Evolutionary conservation across 2,797 vertebrate species (phyloP), one percentile per base, ranked within the genome.

Genomic region (Acrossocheilus fasciatus): DNA sequence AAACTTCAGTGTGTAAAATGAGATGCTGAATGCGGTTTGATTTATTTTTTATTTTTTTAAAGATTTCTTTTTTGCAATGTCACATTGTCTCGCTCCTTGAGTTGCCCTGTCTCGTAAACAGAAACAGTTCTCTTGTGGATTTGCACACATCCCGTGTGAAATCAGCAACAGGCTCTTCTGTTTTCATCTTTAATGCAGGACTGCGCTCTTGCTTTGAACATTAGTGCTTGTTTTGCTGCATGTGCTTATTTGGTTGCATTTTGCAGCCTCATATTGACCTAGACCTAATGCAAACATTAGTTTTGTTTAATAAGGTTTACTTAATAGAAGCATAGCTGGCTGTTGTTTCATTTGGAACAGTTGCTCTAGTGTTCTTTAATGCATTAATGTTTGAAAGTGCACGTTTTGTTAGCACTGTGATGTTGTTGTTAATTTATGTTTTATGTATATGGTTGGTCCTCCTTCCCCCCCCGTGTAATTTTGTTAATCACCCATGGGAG

Each of bases 111-210:
- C 75, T 64, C 14, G 59, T 59, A 79, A 86, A 68, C 69, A 66
- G 59, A 82, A 57, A 45, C 81, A 6, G 62, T 59, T 83, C 84
- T 82, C 75, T 47, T 43, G 64, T 54, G 77, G 36, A 36, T 85
- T 82, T 50, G 70, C 82, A 9, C 82, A 75, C 69, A 64, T 57
- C 36, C 86, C 83, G 84, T 36, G 76, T 41, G 41, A 76, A 52
- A 84, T 91, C 93, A 95, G 94, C 95, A 96, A 96, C 95, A 96
- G 95, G 93, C 93, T 94, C 83, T 91, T 85, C 30, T 86, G 52
- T 85, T 83, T 54, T 74, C 81, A 88, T 92, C 69, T 75, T 78
- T 69, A 76, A 73, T 73, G 82, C 79, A 72, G 30, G 72, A 9
- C 66, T 86, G 54, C 15, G 39, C 80, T 50, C 79, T 45, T n/a